phyloP scores from a whole-genome alignment of 2,888 invertebrate species.

The Hemithea aestivaria region DNA sequence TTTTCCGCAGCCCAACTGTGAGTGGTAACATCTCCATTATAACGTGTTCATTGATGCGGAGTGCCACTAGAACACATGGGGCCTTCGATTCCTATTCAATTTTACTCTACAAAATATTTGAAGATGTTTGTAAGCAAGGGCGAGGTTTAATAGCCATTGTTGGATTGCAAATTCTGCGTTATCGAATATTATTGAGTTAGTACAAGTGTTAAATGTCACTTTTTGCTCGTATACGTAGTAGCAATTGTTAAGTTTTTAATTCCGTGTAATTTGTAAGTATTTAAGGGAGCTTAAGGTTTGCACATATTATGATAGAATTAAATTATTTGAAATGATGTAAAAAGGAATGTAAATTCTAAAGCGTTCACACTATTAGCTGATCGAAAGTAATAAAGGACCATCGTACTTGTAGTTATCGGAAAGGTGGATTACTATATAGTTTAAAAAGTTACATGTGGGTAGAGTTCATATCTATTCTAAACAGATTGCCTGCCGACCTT shows the following conservation, averaged over 20 bases:
- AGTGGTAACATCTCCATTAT: constrained; percentile 53
- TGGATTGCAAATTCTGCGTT: constrained; percentile 29
- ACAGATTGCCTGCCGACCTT: too few relatives aligned
- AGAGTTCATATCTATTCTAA: too few relatives aligned
- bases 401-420: too few relatives aligned
- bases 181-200: constrained; percentile 29
- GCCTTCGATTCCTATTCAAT: constrained; percentile 64
- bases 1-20: constrained; percentile 46
- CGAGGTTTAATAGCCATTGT: constrained; percentile 33
- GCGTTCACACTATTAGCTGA: too few relatives aligned
- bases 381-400: too few relatives aligned
- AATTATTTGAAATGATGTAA: too few relatives aligned
- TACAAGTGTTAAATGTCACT: constrained; percentile 18
- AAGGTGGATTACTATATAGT: too few relatives aligned
- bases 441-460: too few relatives aligned
- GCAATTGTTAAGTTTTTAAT: background rate
- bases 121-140: constrained; percentile 53
- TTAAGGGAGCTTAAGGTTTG: background rate
- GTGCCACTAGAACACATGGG: constrained; percentile 71
- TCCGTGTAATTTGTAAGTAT: constrained; percentile 1
- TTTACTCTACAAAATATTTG: too few relatives aligned
- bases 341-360: too few relatives aligned
- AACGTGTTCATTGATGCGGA: constrained; percentile 56
- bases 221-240: background rate
- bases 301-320: too few relatives aligned